These are phyloP conservation scores for Rhynchonycteris naso DNA, from an alignment of 2,797 vertebrate species.

Conservation along the genomic window DNA sequence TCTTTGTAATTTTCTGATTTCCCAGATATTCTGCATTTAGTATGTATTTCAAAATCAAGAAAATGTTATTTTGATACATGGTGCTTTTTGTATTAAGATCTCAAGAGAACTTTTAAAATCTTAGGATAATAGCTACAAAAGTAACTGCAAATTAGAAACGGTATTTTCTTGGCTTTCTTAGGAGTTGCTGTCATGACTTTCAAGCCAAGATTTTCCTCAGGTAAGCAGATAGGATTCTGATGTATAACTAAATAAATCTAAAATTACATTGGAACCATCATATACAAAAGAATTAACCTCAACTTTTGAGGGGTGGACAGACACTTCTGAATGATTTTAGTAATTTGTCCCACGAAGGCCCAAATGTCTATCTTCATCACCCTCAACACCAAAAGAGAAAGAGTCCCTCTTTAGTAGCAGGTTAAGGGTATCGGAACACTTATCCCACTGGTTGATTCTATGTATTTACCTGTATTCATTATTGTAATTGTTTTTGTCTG, in stretches of 20 bases:
- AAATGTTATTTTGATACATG: not conserved
- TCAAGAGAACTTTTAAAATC: not conserved
- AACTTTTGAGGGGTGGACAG: not conserved
- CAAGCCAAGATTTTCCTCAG: not conserved
- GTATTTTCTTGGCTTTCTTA: not conserved
- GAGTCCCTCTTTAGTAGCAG: not conserved
- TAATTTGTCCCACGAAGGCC: not conserved
- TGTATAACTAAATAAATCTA: not conserved
- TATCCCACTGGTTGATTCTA: not conserved
- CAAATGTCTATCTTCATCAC: not conserved
- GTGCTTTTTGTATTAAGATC: slow-evolving; percentile 40
- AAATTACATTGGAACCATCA: not conserved
- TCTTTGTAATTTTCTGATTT: slow-evolving; percentile 33
- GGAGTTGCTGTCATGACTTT: not conserved
- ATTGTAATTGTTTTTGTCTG: not conserved
- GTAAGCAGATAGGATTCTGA: not conserved
- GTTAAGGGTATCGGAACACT: not conserved
- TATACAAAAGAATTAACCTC: not conserved
- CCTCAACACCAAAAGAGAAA: not conserved
- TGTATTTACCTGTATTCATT: not conserved
- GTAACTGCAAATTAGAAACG: slow-evolving; percentile 28
- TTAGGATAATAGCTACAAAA: slow-evolving; percentile 4
- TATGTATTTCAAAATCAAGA: not conserved
- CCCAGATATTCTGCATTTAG: not conserved
- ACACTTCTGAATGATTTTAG: slow-evolving; percentile 16